Base-by-base conservation (phyloP, 2,888 invertebrate species). In the Andrena hattorfiana region DNA sequence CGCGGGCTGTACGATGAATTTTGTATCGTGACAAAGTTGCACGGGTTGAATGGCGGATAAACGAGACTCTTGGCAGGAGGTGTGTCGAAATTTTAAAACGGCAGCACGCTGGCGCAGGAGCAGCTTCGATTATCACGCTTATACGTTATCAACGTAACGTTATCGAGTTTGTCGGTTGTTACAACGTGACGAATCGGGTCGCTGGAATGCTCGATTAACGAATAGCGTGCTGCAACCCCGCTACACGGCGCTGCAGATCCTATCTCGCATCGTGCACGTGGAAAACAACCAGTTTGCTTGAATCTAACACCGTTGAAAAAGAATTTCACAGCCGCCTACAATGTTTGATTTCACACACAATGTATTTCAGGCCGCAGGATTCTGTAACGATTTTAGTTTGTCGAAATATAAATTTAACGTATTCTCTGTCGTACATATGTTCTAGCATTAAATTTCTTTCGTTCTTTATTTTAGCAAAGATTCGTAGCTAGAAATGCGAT, bases 131-230 rank as follows among this genome's bases (percentile, higher is more conserved):
- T 77, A 87, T 79, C 79, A 42, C 23, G 42, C 32, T 30, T 59
- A 28, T 51, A 51, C 51, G 51, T 71, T 81, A 85, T 77, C 68
- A 77, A 76, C 54, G 59, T 59, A 73, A 66, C 81, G 49, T 80
- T 86, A 83, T 80, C 86, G 64, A 59, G 64, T 74, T 83, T 76
- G 77, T 78, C 83, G 69, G 68, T 76, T 77, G 81, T 85, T 85
- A 75, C 66, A 68, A 72, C 78, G 79, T 78, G 85, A 81, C 82
- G 76, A 84, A 84, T 82, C 79, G 78, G 75, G 76, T 75, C 73
- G 56, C 63, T 67, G 71, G 83, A 87, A 86, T 85, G 78, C 83
- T 86, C 85, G 86, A 89, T 89, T 89, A 87, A 84, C 64, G 79
- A 80, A 85, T 89, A 63, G 89, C 89, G 89, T 89, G 89, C 80